Base-by-base conservation (phyloP, 2,797 vertebrate species). In the Petrocephalus schoutedeni region DNA sequence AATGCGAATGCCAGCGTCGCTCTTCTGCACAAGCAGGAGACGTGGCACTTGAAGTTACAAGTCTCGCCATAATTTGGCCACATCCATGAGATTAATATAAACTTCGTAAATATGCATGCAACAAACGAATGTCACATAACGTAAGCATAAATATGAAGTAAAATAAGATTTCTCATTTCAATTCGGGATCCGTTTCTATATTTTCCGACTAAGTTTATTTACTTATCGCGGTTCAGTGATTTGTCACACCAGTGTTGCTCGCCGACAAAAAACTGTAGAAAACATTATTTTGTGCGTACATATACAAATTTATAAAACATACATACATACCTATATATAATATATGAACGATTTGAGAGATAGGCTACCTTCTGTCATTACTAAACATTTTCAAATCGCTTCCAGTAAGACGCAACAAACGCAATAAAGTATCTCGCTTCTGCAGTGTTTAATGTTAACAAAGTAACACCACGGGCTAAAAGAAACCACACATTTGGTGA, bases 401-500 rank as follows among this genome's bases (percentile, higher is more conserved):
- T 67, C 28, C 64, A 77, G 19, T 77, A 45, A 77, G 36, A 45
- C 6, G 71, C 16, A 45, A 41, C 58, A 84, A 51, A 83, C 32
- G 28, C 19, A 19, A 4, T 16, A 6, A 67, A 14, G 36, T 19
- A 51, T 4, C n/a, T 77, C 67, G 86, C 53, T 74, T 16, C 23
- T 19, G 16, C 23, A 84, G 59, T 19, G 45, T 61, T 16, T 9
- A 88, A 74, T 87, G 41, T 86, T 86, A 77, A 88, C 9, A 67
- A 82, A 89, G 80, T 88, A 90, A 88, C 41, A 53, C 2, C 19
- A 61, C 74, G 19, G 49, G 5, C 28, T 67, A 28, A 9, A 41
- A 41, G 23, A 28, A 21, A 28, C 23, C 87, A 45, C 45, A 21
- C 32, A 87, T 54, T 49, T 51, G 61, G 61, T 74, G 45, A 87